A percentile compares a stretch with the other conserved stretches of the same genome.
These are phyloP conservation scores for Catostomus latipinnis DNA, from an alignment of 2,797 vertebrate genomes.

Conservation along the genomic window DNA sequence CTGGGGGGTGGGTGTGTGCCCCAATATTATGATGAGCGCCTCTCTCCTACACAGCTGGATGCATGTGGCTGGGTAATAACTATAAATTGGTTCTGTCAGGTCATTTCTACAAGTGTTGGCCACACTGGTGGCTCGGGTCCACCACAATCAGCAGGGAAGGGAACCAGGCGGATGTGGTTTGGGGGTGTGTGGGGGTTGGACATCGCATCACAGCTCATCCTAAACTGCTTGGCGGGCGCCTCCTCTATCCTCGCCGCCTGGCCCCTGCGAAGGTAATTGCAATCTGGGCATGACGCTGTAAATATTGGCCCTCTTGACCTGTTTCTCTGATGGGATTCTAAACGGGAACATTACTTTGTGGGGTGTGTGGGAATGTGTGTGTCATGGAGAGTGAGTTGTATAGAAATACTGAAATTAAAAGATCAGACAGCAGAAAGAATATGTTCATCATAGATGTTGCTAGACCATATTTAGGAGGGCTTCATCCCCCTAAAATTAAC, in stretches of 20 bases:
- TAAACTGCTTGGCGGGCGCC: slow-evolving; percentile 49
- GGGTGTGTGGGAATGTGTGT: slow-evolving; percentile 43
- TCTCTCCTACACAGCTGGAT: slow-evolving; percentile 59
- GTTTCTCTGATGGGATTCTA: slow-evolving; percentile 64
- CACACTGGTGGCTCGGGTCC: slow-evolving; percentile 71
- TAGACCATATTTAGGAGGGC: too few relatives aligned
- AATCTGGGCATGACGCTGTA: slow-evolving; percentile 66
- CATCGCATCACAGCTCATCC: slow-evolving; percentile 52
- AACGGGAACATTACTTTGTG: slow-evolving; percentile 59
- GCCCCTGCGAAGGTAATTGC: slow-evolving; percentile 60
- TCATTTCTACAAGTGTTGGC: slow-evolving; percentile 84
- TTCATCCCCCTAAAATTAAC: too few relatives aligned
- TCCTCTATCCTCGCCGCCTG: slow-evolving; percentile 43
- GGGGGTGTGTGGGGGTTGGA: not conserved
- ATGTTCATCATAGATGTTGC: slow-evolving; percentile 4
- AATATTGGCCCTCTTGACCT: slow-evolving; percentile 66
- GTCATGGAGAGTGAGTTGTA: slow-evolving; percentile 27
- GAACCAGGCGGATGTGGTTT: slow-evolving; percentile 8
- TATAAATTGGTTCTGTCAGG: slow-evolving; percentile 83
- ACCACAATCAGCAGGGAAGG: slow-evolving; percentile 73
- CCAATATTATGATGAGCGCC: slow-evolving; percentile 46
- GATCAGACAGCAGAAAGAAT: slow-evolving; percentile 24
- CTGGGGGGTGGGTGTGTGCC: slow-evolving; percentile 55
- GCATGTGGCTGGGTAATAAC: slow-evolving; percentile 80
- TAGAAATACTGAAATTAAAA: slow-evolving; percentile 56